phyloP scores from a whole-genome alignment of 2,797 vertebrate genomes.

The Crax fasciolata region DNA sequence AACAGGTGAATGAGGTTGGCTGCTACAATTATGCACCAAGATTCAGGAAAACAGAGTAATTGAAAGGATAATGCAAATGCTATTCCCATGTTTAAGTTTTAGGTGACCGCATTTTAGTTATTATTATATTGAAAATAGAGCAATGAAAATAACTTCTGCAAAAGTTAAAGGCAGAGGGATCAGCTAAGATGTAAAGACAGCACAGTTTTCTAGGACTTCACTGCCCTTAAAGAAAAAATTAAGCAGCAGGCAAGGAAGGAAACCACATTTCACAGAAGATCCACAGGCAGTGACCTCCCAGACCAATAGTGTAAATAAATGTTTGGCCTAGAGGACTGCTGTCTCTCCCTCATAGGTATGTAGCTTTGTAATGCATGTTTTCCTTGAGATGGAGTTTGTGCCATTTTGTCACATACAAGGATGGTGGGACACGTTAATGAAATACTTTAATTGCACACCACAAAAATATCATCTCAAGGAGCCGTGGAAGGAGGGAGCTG shows the following conservation, averaged over 20 bases:
- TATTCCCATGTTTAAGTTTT: not conserved
- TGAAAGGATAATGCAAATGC: not conserved
- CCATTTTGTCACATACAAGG: not conserved
- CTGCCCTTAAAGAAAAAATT: not conserved
- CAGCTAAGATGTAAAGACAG: not conserved
- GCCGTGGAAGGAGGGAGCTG: not conserved
- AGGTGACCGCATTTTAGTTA: not conserved
- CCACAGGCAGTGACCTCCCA: not conserved
- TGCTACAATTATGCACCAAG: not conserved
- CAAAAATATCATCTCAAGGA: not conserved
- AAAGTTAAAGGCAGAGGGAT: not conserved
- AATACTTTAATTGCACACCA: not conserved
- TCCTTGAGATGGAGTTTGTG: not conserved
- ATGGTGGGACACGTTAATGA: not conserved
- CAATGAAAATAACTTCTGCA: not conserved
- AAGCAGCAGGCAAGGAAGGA: not conserved
- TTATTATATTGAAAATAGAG: not conserved
- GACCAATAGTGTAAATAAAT: not conserved
- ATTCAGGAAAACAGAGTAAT: not conserved
- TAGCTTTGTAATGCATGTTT: not conserved
- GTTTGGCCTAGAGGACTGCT: not conserved
- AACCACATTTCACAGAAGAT: not conserved
- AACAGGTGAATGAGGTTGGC: not conserved
- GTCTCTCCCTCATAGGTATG: fast-evolving
- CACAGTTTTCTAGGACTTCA: not conserved